Evolutionary conservation across 2,113 vertebrate genomes (phyloP).

Genomic region (Oreochromis spilurus): DNA sequence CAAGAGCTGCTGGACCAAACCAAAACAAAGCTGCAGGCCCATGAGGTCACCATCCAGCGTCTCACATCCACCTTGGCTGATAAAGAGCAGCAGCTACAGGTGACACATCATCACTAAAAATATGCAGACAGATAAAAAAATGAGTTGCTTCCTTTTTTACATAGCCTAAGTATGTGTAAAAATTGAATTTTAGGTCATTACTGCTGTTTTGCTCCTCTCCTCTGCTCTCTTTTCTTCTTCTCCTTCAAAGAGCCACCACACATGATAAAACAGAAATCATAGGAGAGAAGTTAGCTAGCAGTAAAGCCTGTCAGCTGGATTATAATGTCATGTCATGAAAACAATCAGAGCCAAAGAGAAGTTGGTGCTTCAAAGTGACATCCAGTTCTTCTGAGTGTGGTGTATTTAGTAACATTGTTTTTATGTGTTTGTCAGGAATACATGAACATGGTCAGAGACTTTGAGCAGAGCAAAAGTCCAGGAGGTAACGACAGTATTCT

Average conservation of each 20-base stretch:
- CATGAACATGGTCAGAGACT: conserved; percentile 69
- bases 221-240: neutral
- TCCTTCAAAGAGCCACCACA: neutral
- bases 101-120: conserved; percentile 15
- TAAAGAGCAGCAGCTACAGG: conserved; percentile 84
- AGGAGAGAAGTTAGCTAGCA: neutral
- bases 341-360: neutral
- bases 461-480: conserved; percentile 67
- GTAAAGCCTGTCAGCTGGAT: neutral
- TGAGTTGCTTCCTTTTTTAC: neutral
- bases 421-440: conserved; percentile 66
- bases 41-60: conserved; percentile 76
- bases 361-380: neutral
- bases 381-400: neutral
- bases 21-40: conserved; percentile 75
- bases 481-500: conserved; percentile 65
- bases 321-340: neutral
- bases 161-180: neutral
- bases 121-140: neutral
- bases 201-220: neutral
- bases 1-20: conserved; percentile 77
- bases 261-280: neutral
- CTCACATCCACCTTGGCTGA: conserved; percentile 75
- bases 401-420: neutral
- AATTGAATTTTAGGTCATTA: neutral